A percentile compares a stretch with the other conserved stretches of the same genome.
Conservation (phyloP, 2,113 vertebrate genomes). For the Archocentrus centrarchus region DNA sequence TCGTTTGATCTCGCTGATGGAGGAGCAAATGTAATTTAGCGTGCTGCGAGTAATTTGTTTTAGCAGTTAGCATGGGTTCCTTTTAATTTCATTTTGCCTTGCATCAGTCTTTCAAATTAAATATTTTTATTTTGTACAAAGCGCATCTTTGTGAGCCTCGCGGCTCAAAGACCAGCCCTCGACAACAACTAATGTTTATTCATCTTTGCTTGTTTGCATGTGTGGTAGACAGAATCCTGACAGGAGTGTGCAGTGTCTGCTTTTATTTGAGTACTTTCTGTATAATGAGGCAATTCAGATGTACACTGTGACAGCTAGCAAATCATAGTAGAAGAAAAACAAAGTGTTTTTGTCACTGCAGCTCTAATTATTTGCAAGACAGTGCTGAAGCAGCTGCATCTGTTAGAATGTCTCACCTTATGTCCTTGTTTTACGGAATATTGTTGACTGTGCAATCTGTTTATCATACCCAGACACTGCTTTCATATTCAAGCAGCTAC, state of each 20-base stretch:
- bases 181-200: conserved; percentile 80
- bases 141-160: conserved; percentile 74
- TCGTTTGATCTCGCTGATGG: conserved; percentile 82
- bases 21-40: conserved; percentile 84
- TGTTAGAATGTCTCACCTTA: conserved; percentile 65
- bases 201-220: conserved; percentile 79
- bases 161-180: conserved; percentile 72
- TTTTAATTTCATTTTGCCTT: conserved; percentile 83
- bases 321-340: conserved; percentile 72
- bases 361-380: conserved; percentile 75
- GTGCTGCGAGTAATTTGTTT: conserved; percentile 81
- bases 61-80: conserved; percentile 82
- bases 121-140: conserved; percentile 82
- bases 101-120: conserved; percentile 81
- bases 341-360: conserved; percentile 73
- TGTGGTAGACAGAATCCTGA: conserved; percentile 71
- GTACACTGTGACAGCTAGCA: conserved; percentile 74
- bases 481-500: conserved; percentile 24
- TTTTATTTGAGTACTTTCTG: conserved; percentile 75
- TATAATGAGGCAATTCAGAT: conserved; percentile 79
- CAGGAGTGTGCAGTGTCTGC: conserved; percentile 64
- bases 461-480: conserved; percentile 27
- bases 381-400: conserved; percentile 58
- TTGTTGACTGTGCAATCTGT: conserved; percentile 42
- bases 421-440: conserved; percentile 53